Conservation (phyloP, 2,797 vertebrate genomes). For the Pachyuromys duprasi region DNA sequence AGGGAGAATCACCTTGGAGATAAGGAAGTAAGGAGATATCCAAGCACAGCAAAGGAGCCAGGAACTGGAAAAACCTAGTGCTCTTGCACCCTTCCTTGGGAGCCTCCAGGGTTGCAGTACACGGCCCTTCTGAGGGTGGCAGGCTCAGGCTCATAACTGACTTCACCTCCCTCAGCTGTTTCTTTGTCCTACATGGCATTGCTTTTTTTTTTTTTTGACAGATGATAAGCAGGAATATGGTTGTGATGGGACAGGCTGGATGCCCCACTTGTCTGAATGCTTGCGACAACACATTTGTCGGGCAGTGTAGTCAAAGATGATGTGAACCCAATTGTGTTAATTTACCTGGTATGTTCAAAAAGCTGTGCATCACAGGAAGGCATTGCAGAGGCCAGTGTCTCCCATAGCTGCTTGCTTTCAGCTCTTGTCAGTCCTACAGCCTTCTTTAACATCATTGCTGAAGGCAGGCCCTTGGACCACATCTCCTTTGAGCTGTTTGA, state of each 20-base stretch:
- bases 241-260: not conserved
- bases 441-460: not conserved
- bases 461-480: too few species aligned
- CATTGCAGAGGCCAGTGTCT: not conserved
- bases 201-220: not conserved
- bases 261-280: not conserved
- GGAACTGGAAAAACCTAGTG: too few species aligned
- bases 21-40: not conserved
- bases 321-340: accelerated
- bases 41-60: not conserved
- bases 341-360: not conserved
- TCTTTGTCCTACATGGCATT: not conserved
- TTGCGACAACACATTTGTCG: not conserved
- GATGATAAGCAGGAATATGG: not conserved
- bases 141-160: not conserved
- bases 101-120: not conserved
- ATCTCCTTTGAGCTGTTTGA: not conserved
- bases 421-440: too few species aligned
- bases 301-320: not conserved
- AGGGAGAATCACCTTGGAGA: not conserved
- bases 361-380: too few species aligned
- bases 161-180: not conserved
- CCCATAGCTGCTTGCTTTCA: not conserved
- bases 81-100: not conserved
- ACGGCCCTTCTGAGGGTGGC: too few species aligned